These are phyloP conservation scores for Drosophila suzukii DNA, from an alignment of 1,140 invertebrate genomes.

Conservation along the genomic window DNA sequence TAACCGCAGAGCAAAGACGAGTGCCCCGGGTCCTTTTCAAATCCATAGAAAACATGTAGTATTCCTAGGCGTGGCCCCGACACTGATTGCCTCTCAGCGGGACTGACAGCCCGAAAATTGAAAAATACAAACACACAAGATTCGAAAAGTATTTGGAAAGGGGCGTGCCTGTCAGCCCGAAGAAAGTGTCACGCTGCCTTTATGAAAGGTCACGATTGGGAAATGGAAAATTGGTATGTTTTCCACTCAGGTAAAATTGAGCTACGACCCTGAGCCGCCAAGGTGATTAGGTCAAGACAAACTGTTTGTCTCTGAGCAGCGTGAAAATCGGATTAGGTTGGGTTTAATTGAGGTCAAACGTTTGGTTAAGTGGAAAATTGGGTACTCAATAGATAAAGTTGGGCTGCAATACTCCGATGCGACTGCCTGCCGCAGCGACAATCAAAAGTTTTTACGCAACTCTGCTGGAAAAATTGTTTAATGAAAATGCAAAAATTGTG, in stretches of 20 bases:
- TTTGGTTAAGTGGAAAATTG: slow-evolving; percentile 45
- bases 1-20: slow-evolving; percentile 33
- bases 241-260: slow-evolving; percentile 51
- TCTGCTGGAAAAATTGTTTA: slow-evolving; percentile 54
- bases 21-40: slow-evolving; percentile 17
- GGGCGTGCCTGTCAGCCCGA: slow-evolving; percentile 44
- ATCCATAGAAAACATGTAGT: slow-evolving; percentile 9
- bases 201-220: slow-evolving; percentile 43
- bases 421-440: slow-evolving; percentile 47
- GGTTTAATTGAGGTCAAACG: slow-evolving; percentile 76
- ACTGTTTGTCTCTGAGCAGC: slow-evolving; percentile 12
- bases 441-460: slow-evolving; percentile 77
- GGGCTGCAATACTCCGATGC: slow-evolving; percentile 13
- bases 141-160: slow-evolving; percentile 11
- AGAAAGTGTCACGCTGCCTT: slow-evolving; percentile 70
- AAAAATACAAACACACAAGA: slow-evolving; percentile 35
- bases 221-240: slow-evolving; percentile 45
- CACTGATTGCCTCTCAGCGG: slow-evolving; percentile 69
- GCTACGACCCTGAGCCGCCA: slow-evolving; percentile 29
- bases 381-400: slow-evolving; percentile 20
- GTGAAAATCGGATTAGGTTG: slow-evolving; percentile 65
- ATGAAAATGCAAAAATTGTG: slow-evolving; percentile 67
- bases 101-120: slow-evolving; percentile 57
- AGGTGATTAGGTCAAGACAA: slow-evolving; percentile 69
- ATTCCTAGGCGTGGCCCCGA: slow-evolving; percentile 55